phyloP scores from a whole-genome alignment of 2,888 invertebrate genomes.

The Morpho achilles region DNA sequence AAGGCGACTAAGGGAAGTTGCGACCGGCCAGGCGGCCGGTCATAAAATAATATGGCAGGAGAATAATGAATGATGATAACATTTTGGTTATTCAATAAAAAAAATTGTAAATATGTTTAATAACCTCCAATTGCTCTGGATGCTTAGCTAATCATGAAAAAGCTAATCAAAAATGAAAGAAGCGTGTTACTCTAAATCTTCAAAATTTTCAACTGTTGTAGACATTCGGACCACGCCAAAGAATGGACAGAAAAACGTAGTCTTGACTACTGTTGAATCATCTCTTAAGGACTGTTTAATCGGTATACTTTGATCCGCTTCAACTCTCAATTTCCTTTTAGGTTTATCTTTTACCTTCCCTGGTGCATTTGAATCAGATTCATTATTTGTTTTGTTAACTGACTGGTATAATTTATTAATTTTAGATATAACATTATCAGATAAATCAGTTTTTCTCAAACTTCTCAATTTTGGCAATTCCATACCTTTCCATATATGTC shows the following conservation, averaged over 20 bases:
- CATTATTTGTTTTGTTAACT: background rate
- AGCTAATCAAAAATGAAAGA: no score
- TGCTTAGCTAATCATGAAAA: no score
- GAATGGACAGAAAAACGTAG: conserved; percentile 58
- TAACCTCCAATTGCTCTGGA: no score
- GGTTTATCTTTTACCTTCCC: conserved; percentile 18
- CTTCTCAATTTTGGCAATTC: conserved; percentile 24
- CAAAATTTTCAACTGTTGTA: conserved; percentile 26
- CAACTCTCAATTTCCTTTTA: conserved; percentile 21
- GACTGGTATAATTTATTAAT: background rate
- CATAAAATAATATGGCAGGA: no score
- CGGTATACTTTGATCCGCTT: conserved; percentile 13
- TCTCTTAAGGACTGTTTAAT: conserved; percentile 25
- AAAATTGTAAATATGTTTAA: no score
- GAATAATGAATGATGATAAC: no score
- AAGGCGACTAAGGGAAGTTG: no score
- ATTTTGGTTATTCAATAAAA: no score
- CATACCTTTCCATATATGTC: conserved; percentile 53
- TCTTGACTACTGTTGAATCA: conserved; percentile 34
- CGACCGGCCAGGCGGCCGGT: no score
- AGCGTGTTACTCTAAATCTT: background rate
- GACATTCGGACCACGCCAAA: conserved; percentile 54
- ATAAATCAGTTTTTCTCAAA: conserved; percentile 36
- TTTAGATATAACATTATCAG: conserved; percentile 2
- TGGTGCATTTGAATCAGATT: background rate